These are phyloP conservation scores for Helicoverpa assulta DNA, from an alignment of 2,888 invertebrate genomes.

Conservation along the genomic window DNA sequence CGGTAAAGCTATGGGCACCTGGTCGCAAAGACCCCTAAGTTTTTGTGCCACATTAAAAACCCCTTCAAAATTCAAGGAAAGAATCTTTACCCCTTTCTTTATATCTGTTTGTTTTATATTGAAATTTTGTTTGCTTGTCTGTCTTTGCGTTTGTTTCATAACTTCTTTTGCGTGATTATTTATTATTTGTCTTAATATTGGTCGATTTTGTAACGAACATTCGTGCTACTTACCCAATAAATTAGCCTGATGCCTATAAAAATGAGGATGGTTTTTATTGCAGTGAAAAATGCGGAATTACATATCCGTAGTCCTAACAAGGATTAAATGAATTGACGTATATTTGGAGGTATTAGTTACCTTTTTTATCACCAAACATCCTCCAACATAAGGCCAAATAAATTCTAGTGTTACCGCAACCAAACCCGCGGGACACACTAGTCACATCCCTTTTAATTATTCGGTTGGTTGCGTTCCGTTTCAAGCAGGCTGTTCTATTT, in stretches of 20 bases:
- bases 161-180: background rate
- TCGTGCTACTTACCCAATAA: background rate
- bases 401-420: slow-evolving; percentile 35
- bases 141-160: background rate
- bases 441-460: slow-evolving; percentile 72
- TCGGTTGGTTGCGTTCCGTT: slow-evolving; percentile 69
- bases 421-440: slow-evolving; percentile 33
- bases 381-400: slow-evolving; percentile 4
- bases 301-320: too few relatives aligned
- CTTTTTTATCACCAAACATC: background rate
- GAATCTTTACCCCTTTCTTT: slow-evolving; percentile 81
- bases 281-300: too few relatives aligned
- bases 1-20: slow-evolving; percentile 87
- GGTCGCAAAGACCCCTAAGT: slow-evolving; percentile 80
- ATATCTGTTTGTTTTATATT: slow-evolving; percentile 61
- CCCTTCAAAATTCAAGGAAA: slow-evolving; percentile 82
- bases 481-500: slow-evolving; percentile 75
- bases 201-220: background rate
- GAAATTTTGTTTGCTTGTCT: slow-evolving; percentile 23
- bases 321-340: background rate
- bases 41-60: slow-evolving; percentile 79
- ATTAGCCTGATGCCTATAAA: too few relatives aligned
- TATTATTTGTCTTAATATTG: background rate
- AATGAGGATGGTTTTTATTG: too few relatives aligned
- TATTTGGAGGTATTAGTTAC: background rate